Base-by-base conservation (phyloP, 2,113 vertebrate genomes). In the Nymphicus hollandicus region DNA sequence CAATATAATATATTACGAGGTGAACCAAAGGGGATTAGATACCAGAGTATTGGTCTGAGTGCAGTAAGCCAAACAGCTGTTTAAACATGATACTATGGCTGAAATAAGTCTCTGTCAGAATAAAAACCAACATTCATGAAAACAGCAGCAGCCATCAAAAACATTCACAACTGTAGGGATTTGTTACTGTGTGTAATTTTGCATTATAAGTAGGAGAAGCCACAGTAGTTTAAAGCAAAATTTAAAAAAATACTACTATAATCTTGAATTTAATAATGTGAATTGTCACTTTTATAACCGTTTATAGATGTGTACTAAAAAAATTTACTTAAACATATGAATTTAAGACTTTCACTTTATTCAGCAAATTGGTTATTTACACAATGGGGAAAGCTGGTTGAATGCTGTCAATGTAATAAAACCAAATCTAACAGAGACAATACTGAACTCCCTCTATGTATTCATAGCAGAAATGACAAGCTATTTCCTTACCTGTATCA, bases 301-400 rank as follows among this genome's bases (percentile, higher is more conserved):
- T 95, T 97, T 92, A 97, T 93, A 96, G 89, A 97, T 97, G 91
- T 97, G 94, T 90, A 94, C 97, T 95, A 97, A 98, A 98, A 97
- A 98, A 98, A 98, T 97, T 98, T 98, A 94, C 98, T 98, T 98
- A 97, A 97, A 97, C 98, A 97, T 97, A 98, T 81, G 97, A 98
- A 98, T 98, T 98, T 98, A 98, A 98, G 98, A 98, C 97, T 98
- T 98, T 64, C 91, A 98, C 97, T 98, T 98, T 98, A 98, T 98
- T 98, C 98, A 96, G 98, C 98, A 98, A 98, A 98, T 98, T 97
- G 95, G 94, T 98, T 98, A 98, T 98, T 98, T 98, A 98, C 98
- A 98, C 97, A 98, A 96, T 91, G 96, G 98, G 98, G 94, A 98
- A 98, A 86, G 98, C 98, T 98, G 98, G 97, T 97, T 97, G 98